Percentiles rank a stretch among this genome's conserved stretches.
phyloP scores from a whole-genome alignment of 2,888 invertebrate species.

The Drosophila fulvimacula region DNA sequence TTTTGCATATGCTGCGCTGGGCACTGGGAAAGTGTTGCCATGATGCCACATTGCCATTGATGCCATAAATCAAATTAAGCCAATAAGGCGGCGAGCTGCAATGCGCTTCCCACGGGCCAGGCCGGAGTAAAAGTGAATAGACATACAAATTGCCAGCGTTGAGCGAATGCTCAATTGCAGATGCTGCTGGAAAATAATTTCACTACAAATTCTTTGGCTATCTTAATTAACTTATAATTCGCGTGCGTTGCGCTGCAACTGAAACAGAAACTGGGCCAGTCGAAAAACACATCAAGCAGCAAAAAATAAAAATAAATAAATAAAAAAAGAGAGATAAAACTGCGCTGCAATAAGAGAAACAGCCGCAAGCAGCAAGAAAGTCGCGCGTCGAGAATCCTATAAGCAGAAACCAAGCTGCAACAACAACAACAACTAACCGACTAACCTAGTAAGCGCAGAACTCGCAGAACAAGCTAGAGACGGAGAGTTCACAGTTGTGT shows the following conservation, averaged over 20 bases:
- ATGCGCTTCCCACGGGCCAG: slow-evolving; percentile 49
- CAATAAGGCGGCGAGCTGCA: slow-evolving; percentile 57
- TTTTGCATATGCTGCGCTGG: slow-evolving; percentile 58
- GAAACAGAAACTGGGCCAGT: slow-evolving; percentile 54
- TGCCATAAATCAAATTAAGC: slow-evolving; percentile 73
- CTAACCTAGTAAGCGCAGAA: slow-evolving; percentile 80
- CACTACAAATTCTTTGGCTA: slow-evolving; percentile 60
- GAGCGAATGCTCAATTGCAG: slow-evolving; percentile 20
- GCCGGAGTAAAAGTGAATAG: slow-evolving; percentile 54
- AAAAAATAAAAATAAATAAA: slow-evolving; percentile 2
- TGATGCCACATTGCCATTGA: slow-evolving; percentile 36
- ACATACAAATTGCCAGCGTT: slow-evolving; percentile 29
- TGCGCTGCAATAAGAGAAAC: slow-evolving; percentile 55
- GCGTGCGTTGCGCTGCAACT: slow-evolving; percentile 64
- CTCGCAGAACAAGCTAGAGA: slow-evolving; percentile 64
- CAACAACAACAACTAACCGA: slow-evolving; percentile 78
- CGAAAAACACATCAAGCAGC: slow-evolving; percentile 43
- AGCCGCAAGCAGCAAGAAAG: slow-evolving; percentile 65
- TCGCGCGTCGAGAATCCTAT: slow-evolving; percentile 67
- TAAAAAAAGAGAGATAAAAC: slow-evolving; percentile 15
- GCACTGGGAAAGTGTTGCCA: slow-evolving; percentile 57
- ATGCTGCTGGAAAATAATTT: slow-evolving; percentile 47
- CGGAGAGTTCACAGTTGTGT: slow-evolving; percentile 28
- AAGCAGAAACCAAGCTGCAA: slow-evolving; percentile 34
- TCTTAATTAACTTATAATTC: slow-evolving; percentile 70